These are phyloP conservation scores for Epinotia bilunana DNA, from an alignment of 2,888 invertebrate genomes.

Conservation along the genomic window DNA sequence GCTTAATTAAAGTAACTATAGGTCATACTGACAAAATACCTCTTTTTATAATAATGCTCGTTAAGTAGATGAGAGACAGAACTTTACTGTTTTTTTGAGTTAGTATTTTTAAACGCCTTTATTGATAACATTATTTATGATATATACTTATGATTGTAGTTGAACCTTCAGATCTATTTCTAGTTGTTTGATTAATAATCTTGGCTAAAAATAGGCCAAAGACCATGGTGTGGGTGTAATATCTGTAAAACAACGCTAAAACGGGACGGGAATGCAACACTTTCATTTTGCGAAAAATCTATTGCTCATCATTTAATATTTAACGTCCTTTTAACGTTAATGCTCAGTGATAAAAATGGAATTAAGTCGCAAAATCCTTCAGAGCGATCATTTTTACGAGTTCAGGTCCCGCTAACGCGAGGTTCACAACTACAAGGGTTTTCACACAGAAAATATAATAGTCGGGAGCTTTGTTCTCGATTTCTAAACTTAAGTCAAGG, in stretches of 20 bases:
- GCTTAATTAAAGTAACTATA: no score
- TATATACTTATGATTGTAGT: no score
- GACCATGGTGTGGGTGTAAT: neutral
- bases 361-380: slow-evolving; percentile 41
- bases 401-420: slow-evolving; percentile 19
- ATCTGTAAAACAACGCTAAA: slow-evolving; percentile 18
- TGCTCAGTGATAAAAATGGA: slow-evolving; percentile 39
- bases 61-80: neutral
- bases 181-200: neutral
- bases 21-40: no score
- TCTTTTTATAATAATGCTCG: no score
- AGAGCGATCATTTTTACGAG: slow-evolving; percentile 41
- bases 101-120: no score
- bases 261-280: neutral
- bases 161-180: neutral
- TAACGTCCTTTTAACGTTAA: slow-evolving; percentile 39
- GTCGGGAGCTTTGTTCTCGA: neutral
- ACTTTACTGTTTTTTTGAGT: neutral
- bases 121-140: no score
- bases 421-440: slow-evolving; percentile 21
- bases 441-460: slow-evolving; percentile 7
- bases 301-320: slow-evolving; percentile 42
- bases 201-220: slow-evolving; percentile 3
- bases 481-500: no score
- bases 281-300: slow-evolving; percentile 25